Evolutionary conservation across 2,797 vertebrate species (phyloP).

Genomic region (Clamator glandarius): DNA sequence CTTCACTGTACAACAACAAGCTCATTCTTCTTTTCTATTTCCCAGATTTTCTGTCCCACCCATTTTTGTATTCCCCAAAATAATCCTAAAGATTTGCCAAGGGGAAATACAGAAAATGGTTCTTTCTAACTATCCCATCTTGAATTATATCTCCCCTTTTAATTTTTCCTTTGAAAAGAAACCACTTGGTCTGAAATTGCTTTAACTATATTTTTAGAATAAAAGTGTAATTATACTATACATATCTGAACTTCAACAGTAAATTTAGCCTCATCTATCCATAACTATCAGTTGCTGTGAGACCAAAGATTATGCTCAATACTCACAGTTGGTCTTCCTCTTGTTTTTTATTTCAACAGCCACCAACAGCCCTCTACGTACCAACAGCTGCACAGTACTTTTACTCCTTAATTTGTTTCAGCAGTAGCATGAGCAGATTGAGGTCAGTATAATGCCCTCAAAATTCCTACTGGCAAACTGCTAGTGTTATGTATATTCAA

Average conservation of each 20-base stretch:
- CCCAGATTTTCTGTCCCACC: background rate
- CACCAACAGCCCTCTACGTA: background rate
- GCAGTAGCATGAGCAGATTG: constrained; percentile 24
- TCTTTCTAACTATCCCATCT: constrained; percentile 12
- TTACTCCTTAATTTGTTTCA: constrained; percentile 31
- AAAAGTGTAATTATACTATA: constrained; percentile 32
- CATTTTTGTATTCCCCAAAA: constrained; percentile 8
- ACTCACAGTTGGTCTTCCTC: background rate
- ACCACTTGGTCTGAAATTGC: background rate
- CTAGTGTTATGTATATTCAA: background rate
- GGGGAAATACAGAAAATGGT: background rate
- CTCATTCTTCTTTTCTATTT: background rate
- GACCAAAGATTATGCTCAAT: background rate
- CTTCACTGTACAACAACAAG: background rate
- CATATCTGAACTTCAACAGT: background rate
- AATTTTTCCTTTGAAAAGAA: constrained; percentile 41
- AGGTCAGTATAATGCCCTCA: constrained; percentile 9
- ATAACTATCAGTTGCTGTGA: background rate
- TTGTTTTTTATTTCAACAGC: background rate
- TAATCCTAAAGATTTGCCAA: background rate
- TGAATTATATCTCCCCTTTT: constrained; percentile 39
- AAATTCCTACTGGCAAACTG: background rate
- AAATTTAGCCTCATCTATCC: constrained; percentile 3
- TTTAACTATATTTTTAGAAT: background rate
- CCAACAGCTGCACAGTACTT: background rate